Conservation (phyloP, 64 coral and sea anemone species). For the Actinia tenebrosa region DNA sequence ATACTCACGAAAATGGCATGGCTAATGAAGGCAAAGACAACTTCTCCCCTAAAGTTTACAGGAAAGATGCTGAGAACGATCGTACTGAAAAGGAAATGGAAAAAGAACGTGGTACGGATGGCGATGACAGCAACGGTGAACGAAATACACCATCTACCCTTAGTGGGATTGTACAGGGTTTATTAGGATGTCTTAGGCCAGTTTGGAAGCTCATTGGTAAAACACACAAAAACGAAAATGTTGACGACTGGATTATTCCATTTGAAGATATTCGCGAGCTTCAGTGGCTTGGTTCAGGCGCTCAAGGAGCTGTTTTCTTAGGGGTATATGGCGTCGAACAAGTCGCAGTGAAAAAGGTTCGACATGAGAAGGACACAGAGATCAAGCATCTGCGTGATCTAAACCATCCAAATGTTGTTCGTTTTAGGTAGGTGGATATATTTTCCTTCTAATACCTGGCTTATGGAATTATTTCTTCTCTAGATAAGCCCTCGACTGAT, state of each 20-base stretch:
- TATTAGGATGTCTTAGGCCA: slow-evolving; percentile 77
- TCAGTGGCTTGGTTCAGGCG: slow-evolving; percentile 85
- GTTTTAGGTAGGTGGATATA: slow-evolving; percentile 57
- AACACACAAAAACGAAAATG: slow-evolving; percentile 61
- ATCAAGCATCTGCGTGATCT: slow-evolving; percentile 75
- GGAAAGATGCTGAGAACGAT: slow-evolving; percentile 2
- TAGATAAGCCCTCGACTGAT: background rate
- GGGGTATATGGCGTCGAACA: slow-evolving; percentile 65
- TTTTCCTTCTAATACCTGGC: background rate
- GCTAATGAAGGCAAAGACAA: background rate
- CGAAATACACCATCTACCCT: slow-evolving; percentile 18
- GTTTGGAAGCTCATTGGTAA: slow-evolving; percentile 88
- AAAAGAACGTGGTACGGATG: background rate
- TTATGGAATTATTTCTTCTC: background rate
- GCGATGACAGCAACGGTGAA: background rate
- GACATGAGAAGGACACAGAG: slow-evolving; percentile 78
- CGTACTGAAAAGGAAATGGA: background rate
- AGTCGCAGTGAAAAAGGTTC: slow-evolving; percentile 92
- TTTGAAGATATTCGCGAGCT: slow-evolving; percentile 87
- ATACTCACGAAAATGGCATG: background rate
- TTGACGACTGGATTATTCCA: slow-evolving; percentile 71
- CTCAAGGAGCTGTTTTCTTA: slow-evolving; percentile 81
- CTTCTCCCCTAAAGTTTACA: background rate
- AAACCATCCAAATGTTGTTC: slow-evolving; percentile 82
- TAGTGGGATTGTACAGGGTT: slow-evolving; percentile 67